A percentile compares a stretch with the other conserved stretches of the same genome.
These are phyloP conservation scores for Hyperoplus immaculatus DNA, from an alignment of 2,797 vertebrate species.

Conservation along the genomic window DNA sequence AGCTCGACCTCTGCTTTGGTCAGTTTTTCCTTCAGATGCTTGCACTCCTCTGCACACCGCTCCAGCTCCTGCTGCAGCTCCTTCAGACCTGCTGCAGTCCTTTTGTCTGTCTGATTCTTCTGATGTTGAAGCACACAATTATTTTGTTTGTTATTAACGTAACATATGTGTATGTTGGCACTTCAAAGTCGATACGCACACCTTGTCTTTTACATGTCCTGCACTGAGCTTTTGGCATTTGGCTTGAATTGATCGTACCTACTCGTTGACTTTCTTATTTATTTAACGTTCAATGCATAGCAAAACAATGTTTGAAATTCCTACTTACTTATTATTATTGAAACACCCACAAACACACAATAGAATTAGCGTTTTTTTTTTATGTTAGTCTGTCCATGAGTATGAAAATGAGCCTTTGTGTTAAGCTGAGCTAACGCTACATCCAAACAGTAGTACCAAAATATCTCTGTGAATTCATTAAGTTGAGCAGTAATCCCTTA, in stretches of 20 bases:
- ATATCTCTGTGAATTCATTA: slow-evolving; percentile 40
- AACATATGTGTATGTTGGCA: background rate
- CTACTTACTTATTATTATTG: background rate
- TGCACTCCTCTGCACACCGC: slow-evolving; percentile 83
- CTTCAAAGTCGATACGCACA: background rate
- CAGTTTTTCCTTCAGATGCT: slow-evolving; percentile 85
- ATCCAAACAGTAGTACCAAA: slow-evolving; percentile 17
- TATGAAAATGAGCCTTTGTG: slow-evolving; percentile 14
- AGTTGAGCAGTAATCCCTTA: slow-evolving; percentile 29
- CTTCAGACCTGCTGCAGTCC: slow-evolving; percentile 80
- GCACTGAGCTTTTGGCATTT: background rate
- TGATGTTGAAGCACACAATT: slow-evolving; percentile 78
- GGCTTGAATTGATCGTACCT: background rate
- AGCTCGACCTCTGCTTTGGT: slow-evolving; percentile 91
- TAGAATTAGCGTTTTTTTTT: slow-evolving; percentile 17
- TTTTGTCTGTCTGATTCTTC: slow-evolving; percentile 85
- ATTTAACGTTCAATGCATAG: slow-evolving; percentile 4
- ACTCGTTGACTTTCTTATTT: background rate
- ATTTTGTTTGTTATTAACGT: too few relatives aligned
- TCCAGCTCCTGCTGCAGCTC: slow-evolving; percentile 86
- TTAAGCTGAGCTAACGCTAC: slow-evolving; percentile 13
- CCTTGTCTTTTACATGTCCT: background rate
- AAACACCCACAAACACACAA: background rate
- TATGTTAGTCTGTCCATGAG: background rate
- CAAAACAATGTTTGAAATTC: background rate